phyloP scores from a whole-genome alignment of 2,113 vertebrate genomes.

The Rhadina sibilatrix region DNA sequence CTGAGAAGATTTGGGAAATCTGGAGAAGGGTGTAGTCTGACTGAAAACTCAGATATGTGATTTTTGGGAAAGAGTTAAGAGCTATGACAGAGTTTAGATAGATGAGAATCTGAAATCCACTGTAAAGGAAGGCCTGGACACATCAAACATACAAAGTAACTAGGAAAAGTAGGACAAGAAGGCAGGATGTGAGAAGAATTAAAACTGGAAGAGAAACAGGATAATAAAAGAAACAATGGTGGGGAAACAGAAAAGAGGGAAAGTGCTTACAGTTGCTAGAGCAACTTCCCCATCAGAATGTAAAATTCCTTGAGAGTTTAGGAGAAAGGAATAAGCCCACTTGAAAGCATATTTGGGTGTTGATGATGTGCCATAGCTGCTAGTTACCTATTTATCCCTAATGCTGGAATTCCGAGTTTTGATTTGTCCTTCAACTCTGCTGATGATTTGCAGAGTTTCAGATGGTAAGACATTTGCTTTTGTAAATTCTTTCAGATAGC shows the following conservation, averaged over 20 bases:
- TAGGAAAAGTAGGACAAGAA: slow-evolving; percentile 13
- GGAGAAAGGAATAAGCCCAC: background rate
- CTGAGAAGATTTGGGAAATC: background rate
- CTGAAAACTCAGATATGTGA: background rate
- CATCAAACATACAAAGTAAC: background rate
- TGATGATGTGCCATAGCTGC: background rate
- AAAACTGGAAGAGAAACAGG: background rate
- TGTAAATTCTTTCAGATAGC: background rate
- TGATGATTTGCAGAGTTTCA: background rate
- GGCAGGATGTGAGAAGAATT: slow-evolving; percentile 17
- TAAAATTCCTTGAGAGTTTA: background rate
- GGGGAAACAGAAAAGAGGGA: background rate
- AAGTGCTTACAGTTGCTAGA: slow-evolving; percentile 11
- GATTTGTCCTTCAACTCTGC: background rate
- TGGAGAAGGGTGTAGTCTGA: background rate
- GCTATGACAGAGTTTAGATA: background rate
- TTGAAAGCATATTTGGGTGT: background rate
- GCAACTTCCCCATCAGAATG: background rate
- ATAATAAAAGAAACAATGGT: background rate
- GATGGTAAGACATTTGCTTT: background rate
- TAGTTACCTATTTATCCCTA: background rate
- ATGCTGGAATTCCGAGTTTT: background rate
- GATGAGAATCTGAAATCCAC: background rate
- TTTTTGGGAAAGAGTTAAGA: background rate
- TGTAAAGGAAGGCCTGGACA: background rate